Percentiles rank a stretch among this genome's conserved stretches.
Evolutionary conservation across 2,113 vertebrate genomes (phyloP).

Genomic region (Rattus norvegicus): GRCr8 NC_086020.1:224115501-224116000

Average conservation of each 20-base stretch:
- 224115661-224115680: background rate
- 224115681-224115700: constrained; percentile 75
- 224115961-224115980: background rate
- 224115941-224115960: constrained; percentile 1
- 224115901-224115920: background rate
- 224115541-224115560: constrained; percentile 72
- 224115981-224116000: background rate
- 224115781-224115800: constrained; percentile 68
- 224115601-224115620: constrained; percentile 74
- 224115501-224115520: constrained; percentile 59
- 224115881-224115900: constrained; percentile 7
- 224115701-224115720: constrained; percentile 25
- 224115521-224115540: constrained; percentile 61
- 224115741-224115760: constrained; percentile 50
- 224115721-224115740: constrained; percentile 51
- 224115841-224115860: constrained; percentile 44
- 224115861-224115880: constrained; percentile 17
- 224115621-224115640: constrained; percentile 50
- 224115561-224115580: constrained; percentile 85
- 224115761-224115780: constrained; percentile 58
- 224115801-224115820: constrained; percentile 60
- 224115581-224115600: constrained; percentile 62
- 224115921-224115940: background rate
- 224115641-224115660: constrained; percentile 4
- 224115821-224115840: constrained; percentile 52